These are phyloP conservation scores for Physocephala rufipes DNA, from an alignment of 2,888 invertebrate species.

Conservation along the genomic window DNA sequence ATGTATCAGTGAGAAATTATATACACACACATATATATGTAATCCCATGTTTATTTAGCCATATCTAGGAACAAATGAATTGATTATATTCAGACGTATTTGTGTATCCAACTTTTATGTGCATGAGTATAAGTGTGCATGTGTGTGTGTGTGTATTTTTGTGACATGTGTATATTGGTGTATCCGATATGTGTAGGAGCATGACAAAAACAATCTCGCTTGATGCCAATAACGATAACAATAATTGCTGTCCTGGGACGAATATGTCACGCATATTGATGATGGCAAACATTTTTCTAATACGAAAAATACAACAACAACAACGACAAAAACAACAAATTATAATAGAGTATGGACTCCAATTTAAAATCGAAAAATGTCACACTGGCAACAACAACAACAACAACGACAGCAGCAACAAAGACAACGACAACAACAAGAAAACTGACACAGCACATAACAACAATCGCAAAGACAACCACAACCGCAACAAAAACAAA, in stretches of 20 bases:
- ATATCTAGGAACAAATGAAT: too few species aligned
- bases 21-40: too few species aligned
- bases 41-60: too few species aligned
- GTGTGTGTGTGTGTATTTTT: neutral
- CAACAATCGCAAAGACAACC: neutral
- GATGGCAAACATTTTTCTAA: slow-evolving; percentile 29
- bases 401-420: neutral
- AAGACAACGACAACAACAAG: neutral
- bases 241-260: slow-evolving; percentile 36
- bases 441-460: neutral
- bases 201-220: slow-evolving; percentile 29
- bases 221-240: slow-evolving; percentile 38
- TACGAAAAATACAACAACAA: slow-evolving; percentile 3
- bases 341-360: neutral
- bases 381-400: slow-evolving; percentile 10
- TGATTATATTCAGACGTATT: too few species aligned
- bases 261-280: slow-evolving; percentile 34
- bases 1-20: too few species aligned
- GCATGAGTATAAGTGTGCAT: neutral
- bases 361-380: slow-evolving; percentile 18
- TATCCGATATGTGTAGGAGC: neutral
- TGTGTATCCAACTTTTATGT: too few species aligned
- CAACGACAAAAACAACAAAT: neutral
- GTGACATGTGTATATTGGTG: neutral
- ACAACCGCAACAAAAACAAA: neutral